Conservation (phyloP, 2,797 vertebrate genomes). For the Sardinella longiceps region DNA sequence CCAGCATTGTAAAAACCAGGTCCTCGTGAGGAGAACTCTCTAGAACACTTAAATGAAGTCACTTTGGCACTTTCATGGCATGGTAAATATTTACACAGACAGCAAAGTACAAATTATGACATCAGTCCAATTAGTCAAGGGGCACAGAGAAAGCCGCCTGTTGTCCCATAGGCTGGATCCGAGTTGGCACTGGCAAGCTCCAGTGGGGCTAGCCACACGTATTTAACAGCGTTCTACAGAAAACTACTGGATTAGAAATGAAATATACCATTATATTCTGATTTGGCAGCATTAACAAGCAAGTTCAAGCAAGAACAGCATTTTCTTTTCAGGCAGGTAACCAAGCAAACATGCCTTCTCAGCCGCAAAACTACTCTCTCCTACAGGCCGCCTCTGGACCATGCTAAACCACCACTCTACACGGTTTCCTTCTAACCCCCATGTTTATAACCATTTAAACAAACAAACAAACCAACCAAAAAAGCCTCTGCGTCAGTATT, state of each 20-base stretch:
- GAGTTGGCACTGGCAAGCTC: constrained; percentile 27
- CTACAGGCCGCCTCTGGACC: neutral
- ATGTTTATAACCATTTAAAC: neutral
- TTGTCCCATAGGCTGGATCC: constrained; percentile 21
- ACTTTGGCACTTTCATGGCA: constrained; percentile 76
- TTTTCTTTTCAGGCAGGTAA: constrained; percentile 18
- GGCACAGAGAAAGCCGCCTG: neutral
- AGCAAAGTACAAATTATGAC: constrained; percentile 61
- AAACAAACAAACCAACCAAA: neutral
- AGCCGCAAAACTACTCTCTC: neutral
- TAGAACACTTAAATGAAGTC: constrained; percentile 70
- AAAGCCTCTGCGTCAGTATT: neutral
- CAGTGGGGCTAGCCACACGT: constrained; percentile 35
- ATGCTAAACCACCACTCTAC: neutral
- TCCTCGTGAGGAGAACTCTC: constrained; percentile 58
- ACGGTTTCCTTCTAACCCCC: neutral
- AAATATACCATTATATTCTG: constrained; percentile 26
- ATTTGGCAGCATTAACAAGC: constrained; percentile 28
- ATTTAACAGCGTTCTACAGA: constrained; percentile 46
- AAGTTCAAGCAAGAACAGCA: constrained; percentile 24
- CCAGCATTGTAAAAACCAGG: constrained; percentile 61
- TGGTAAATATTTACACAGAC: constrained; percentile 70
- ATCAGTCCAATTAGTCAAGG: constrained; percentile 46
- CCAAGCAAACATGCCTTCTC: constrained; percentile 24
- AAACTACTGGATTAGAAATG: constrained; percentile 34